Base-by-base conservation (phyloP, 1,140 invertebrate species). In the Cotesia vestalis region DNA sequence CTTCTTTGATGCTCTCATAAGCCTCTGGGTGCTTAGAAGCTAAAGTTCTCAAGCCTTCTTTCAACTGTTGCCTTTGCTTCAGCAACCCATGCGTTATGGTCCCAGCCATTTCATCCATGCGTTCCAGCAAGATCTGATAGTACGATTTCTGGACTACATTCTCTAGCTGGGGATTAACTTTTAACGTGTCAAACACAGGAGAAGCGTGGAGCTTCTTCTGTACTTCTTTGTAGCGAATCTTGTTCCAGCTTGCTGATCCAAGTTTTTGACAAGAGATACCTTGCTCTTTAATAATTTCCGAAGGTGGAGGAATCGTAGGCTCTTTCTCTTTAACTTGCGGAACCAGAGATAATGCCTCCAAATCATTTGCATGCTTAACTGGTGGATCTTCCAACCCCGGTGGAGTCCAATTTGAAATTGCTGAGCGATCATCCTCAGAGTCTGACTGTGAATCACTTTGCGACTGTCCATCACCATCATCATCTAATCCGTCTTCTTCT, bases 301-400 rank as follows among this genome's bases (percentile, higher is more conserved):
- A 35, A 6, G 77, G 78, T 36, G 57, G 34, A n/a, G 78, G 77
- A 53, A 79, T 70, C 0, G 11, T 9, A 1, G 72, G 77, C 12
- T 75, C 78, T 5, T 35, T 71, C 61, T 78, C 75, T 20, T 74
- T 78, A 1, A 77, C 70, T 5, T 72, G 46, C 12, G 78, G 76
- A 9, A 8, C 35, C 11, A 72, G 57, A 12, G 53, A 62, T 12
- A 66, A 9, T 9, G 34, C 61, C 40, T 67, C 66, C n/a, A 67
- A 20, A n/a, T 51, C 40, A 1, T 36, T 34, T 8, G 20, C 1
- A 11, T 12, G 46, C 40, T 11, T 36, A 4, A 40, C 2, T 0
- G 38, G 38, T 4, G 8, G 8, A 40, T 40, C 38, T 9, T 40
- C 38, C 8, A 40, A 40, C 38, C 38, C 8, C 8, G 38, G 38